Evolutionary conservation across 1,140 invertebrate genomes (phyloP).

Genomic region (Polyergus mexicanus): DNA sequence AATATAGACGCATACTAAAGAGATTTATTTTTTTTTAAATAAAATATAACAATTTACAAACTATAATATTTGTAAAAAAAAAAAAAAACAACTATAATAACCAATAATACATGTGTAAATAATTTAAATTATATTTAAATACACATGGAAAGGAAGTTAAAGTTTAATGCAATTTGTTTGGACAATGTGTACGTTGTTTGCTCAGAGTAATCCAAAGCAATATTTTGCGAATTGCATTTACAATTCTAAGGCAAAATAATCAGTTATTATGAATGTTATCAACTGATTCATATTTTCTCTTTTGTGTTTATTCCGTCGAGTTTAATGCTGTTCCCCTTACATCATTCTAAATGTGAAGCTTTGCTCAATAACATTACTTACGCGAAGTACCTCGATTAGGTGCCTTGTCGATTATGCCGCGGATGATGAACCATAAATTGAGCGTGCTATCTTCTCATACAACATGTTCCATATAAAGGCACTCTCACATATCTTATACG

Average conservation of each 20-base stretch:
- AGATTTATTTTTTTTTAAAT: neutral
- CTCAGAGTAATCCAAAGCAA: neutral
- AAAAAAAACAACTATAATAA: neutral
- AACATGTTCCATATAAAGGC: conserved; percentile 6
- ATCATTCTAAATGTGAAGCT: conserved; percentile 46
- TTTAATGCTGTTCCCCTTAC: conserved; percentile 34
- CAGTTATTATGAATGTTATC: neutral
- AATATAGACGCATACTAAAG: neutral
- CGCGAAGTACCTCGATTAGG: conserved; percentile 47
- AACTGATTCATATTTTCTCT: neutral
- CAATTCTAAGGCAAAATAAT: neutral
- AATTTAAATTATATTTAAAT: neutral
- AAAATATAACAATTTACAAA: neutral
- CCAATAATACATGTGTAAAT: neutral
- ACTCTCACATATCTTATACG: conserved; percentile 18
- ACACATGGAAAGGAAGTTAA: neutral
- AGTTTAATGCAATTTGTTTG: neutral
- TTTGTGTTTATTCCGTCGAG: conserved; percentile 37
- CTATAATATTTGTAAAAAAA: neutral
- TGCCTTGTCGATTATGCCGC: conserved; percentile 45
- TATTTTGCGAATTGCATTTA: neutral
- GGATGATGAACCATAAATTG: conserved; percentile 52
- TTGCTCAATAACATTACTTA: conserved; percentile 57
- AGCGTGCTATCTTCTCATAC: conserved; percentile 12
- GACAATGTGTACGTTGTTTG: neutral